A percentile compares a stretch with the other conserved stretches of the same genome.
These are phyloP conservation scores for Aythya fuligula DNA, from an alignment of 2,797 vertebrate species.

Conservation along the genomic window DNA sequence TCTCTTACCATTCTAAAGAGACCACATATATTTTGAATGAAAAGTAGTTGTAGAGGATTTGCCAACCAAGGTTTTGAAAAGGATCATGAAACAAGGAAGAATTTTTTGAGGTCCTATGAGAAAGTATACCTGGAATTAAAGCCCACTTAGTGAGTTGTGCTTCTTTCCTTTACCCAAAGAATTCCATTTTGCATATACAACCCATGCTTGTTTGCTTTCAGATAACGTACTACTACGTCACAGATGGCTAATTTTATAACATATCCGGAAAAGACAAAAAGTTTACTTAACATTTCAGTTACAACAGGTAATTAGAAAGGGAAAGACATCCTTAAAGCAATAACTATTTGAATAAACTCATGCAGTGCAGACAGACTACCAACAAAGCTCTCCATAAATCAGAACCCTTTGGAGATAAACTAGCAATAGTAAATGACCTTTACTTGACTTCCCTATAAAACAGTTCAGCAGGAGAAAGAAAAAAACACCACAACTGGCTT, in stretches of 20 bases:
- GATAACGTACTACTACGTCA: not conserved
- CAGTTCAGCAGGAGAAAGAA: not conserved
- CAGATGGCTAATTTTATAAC: not conserved
- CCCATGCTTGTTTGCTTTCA: not conserved
- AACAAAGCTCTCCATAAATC: conserved; percentile 16
- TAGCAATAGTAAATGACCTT: not conserved
- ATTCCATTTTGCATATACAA: not conserved
- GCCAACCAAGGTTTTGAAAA: not conserved
- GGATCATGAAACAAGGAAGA: not conserved
- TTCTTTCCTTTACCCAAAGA: not conserved
- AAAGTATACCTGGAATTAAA: not conserved
- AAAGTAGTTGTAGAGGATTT: not conserved
- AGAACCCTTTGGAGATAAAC: conserved; percentile 11
- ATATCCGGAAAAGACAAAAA: not conserved
- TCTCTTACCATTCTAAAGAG: not conserved
- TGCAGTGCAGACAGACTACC: not conserved
- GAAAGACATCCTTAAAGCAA: conserved; percentile 14
- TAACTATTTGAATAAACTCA: not conserved
- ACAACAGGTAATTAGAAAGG: conserved; percentile 14
- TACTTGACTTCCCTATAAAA: conserved; percentile 22
- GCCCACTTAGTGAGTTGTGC: not conserved
- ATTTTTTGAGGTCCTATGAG: not conserved
- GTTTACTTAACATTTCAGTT: conserved; percentile 12
- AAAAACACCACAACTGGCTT: conserved; percentile 2
- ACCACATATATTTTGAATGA: not conserved